Evolutionary conservation across 2,888 invertebrate species (phyloP), one percentile per base, ranked within the genome.

Genomic region (Cosmia trapezina): DNA sequence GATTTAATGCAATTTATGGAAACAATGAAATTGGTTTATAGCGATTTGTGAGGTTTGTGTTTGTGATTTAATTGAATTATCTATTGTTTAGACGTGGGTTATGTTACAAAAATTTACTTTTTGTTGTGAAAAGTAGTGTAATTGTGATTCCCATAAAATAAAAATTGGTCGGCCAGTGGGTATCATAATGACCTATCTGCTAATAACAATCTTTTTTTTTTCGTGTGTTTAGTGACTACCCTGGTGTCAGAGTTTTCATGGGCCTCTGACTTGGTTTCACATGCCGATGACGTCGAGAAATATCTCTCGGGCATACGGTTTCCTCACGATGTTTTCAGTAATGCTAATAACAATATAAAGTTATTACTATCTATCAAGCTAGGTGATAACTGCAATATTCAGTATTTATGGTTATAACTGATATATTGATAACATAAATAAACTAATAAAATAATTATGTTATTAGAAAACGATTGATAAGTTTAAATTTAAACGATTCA

Each of bases 11-110:
- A 65, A 74, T 75, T 53, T 56, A 64, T 67, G 68, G 57, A 63
- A 80, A 72, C 80, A 72, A 76, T 80, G 72, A 56, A 76, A 80
- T 80, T 72, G 69, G 62, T 71, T 71, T 68, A 80, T 47, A 14
- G 17, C 33, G 22, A 72, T 80, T 66, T 69, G 66, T 76, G 68
- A 59, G 43, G 37, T 56, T 74, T 56, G 41, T 62, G 59, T 75
- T 71, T 56, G 28, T n/a, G n/a, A 66, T 71, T 71, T 43, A 63
- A 53, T 74, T 61, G 60, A 47, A 59, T 59, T 73, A 53, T 54
- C 14, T 47, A 54, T 54, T 63, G 51, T 71, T 60, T 54, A 49
- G 47, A 54, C 11, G 0, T 28, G 7, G 37, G 4, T 41, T 51
- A 28, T 51, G 76, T 37, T 28, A 28, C 28, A 28, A 28, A 6